phyloP scores from a whole-genome alignment of 2,113 vertebrate genomes.

The Nothobranchius furzeri region DNA sequence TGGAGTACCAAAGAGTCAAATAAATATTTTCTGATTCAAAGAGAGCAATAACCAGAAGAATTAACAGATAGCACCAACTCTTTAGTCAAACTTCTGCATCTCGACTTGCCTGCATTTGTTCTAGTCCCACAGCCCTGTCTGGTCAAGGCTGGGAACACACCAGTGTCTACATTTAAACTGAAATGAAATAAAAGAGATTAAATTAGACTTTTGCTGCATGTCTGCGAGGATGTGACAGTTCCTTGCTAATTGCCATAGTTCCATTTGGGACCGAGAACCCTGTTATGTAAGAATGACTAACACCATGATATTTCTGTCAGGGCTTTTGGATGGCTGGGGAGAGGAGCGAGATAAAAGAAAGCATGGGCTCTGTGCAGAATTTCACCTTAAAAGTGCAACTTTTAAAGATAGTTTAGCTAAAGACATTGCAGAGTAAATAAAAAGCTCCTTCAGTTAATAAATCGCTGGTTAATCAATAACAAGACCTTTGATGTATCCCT shows the following conservation, averaged over 20 bases:
- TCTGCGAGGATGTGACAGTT: constrained; percentile 32
- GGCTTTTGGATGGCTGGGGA: not conserved
- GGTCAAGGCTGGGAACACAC: constrained; percentile 29
- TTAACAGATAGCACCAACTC: too few species aligned
- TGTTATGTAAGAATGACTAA: constrained; percentile 80
- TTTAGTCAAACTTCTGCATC: constrained; percentile 25
- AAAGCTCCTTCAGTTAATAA: too few species aligned
- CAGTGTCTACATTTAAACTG: constrained; percentile 47
- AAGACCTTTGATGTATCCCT: too few species aligned
- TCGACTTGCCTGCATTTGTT: constrained; percentile 37
- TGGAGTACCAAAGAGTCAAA: too few species aligned
- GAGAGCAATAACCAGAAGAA: too few species aligned
- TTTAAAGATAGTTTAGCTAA: too few species aligned
- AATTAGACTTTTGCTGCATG: constrained; percentile 46
- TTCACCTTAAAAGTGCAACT: constrained; percentile 49
- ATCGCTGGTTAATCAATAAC: too few species aligned
- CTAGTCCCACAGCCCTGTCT: constrained; percentile 33
- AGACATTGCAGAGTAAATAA: too few species aligned
- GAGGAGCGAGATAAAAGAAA: not conserved
- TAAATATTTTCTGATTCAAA: too few species aligned
- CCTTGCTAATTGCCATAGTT: constrained; percentile 71
- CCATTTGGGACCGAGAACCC: constrained; percentile 75
- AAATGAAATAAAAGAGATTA: constrained; percentile 54
- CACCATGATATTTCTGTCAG: constrained; percentile 38
- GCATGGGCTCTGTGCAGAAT: constrained; percentile 46